Evolutionary conservation across 2,113 vertebrate species (phyloP), one percentile per base, ranked within the genome.

Genomic region (Atrichornis clamosus): DNA sequence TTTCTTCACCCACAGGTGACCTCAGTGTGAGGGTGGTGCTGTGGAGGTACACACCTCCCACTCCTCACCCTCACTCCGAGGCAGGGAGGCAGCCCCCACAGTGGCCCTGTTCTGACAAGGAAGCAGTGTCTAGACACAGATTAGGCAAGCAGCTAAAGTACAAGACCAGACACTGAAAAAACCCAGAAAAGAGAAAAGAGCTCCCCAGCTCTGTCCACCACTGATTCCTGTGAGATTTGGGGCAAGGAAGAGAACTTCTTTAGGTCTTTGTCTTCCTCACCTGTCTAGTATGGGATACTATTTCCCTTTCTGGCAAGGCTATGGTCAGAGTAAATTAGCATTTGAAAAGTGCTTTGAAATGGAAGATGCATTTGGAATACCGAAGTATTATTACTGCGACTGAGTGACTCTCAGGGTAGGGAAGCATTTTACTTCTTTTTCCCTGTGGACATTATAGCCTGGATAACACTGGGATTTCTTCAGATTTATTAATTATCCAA

Each of bases 291-390:
- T 18, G 74, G 67, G 89, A 87, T 97, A 97, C 42, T 91, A 90
- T 94, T 95, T 95, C 95, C 41, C 49, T 91, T 90, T 83, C 84
- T 95, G 89, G 75, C 70, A 83, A 80, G 64, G 49, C 28, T 65
- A 27, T 39, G 67, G 63, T 76, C 62, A 89, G 86, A 91, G 50
- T 35, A 58, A 78, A 96, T 94, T 90, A 95, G 55, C 87, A 87
- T 94, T 88, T 93, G 91, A 95, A 95, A 96, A 93, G 87, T 83
- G 50, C 84, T 95, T 95, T 96, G 95, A 96, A 94, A 96, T 91
- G 84, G 87, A 94, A 91, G 81, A 90, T 76, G 70, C 78, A 35
- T 85, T 95, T 95, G 78, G 82, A 94, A 96, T 94, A 84, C 41
- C 3, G 18, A 94, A 87, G 81, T 91, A 84, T 79, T 93, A 75